phyloP scores from a whole-genome alignment of 1,140 invertebrate species.

The Procambarus virginalis region DNA sequence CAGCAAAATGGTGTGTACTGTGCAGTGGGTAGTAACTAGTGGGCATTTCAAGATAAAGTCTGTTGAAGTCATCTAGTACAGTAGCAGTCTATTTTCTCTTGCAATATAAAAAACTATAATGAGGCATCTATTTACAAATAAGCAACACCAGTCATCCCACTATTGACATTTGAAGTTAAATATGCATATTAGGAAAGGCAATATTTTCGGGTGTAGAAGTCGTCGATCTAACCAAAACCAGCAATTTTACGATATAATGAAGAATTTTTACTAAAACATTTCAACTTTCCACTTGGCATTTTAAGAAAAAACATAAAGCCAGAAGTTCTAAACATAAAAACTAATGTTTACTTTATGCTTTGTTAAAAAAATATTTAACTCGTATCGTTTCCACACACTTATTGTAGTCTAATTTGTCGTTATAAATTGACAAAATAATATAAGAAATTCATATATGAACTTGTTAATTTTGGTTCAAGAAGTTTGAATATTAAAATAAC shows the following conservation, averaged over 20 bases:
- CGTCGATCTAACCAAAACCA: conserved; percentile 3
- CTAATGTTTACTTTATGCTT: too few relatives aligned
- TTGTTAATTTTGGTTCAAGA: too few relatives aligned
- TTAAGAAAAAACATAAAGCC: background rate
- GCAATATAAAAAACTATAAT: conserved; percentile 24
- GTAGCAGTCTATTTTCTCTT: background rate
- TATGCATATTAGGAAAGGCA: conserved; percentile 39
- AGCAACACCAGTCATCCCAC: conserved; percentile 19
- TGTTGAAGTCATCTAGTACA: background rate
- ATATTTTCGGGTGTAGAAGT: conserved; percentile 1
- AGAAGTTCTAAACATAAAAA: too few relatives aligned
- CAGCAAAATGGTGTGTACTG: background rate
- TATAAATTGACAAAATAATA: too few relatives aligned
- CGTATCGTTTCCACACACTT: too few relatives aligned
- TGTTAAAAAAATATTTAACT: too few relatives aligned
- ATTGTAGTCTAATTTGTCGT: too few relatives aligned
- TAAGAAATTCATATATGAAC: too few relatives aligned
- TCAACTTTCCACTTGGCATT: background rate
- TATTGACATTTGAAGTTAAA: conserved; percentile 18
- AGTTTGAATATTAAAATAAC: too few relatives aligned
- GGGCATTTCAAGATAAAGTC: background rate
- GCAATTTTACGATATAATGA: background rate
- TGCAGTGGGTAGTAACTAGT: conserved; percentile 41
- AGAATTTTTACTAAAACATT: background rate
- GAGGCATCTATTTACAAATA: conserved; percentile 18